These are phyloP conservation scores for Caenorhabditis japonica DNA, from an alignment of 2,888 invertebrate genomes.

Conservation along the genomic window DNA sequence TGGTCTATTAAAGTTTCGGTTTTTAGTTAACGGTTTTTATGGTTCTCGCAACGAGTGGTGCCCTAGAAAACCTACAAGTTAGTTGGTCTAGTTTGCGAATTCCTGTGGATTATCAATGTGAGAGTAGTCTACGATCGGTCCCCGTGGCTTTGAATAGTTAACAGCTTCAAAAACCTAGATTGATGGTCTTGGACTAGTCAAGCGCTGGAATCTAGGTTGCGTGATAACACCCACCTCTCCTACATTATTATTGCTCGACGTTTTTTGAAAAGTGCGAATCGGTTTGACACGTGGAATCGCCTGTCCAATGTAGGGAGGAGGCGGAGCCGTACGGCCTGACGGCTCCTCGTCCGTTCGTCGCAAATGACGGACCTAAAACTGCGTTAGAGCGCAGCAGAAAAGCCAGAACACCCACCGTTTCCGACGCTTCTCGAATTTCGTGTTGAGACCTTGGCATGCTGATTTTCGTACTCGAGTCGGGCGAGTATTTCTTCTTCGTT, in stretches of 20 bases:
- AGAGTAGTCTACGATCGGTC: no score
- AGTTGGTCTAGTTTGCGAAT: no score
- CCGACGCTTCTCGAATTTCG: slow-evolving; percentile 9
- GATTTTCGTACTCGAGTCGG: slow-evolving; percentile 45
- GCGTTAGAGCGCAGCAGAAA: no score
- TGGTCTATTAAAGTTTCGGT: no score
- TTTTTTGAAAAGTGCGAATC: slow-evolving; percentile 32
- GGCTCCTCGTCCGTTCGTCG: slow-evolving; percentile 30
- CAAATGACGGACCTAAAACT: slow-evolving; percentile 33
- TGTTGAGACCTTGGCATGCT: slow-evolving; percentile 28
- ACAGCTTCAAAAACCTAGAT: no score
- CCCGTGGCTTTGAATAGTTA: no score
- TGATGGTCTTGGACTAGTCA: no score
- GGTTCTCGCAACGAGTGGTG: no score
- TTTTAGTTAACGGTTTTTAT: no score
- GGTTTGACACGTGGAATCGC: slow-evolving; percentile 52
- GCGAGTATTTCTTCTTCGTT: slow-evolving; percentile 42
- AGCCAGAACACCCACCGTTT: slow-evolving; percentile 34
- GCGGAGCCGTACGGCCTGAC: slow-evolving; percentile 39
- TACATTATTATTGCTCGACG: slow-evolving; percentile 15
- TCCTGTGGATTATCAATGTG: no score
- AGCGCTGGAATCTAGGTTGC: no score
- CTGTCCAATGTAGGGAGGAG: slow-evolving; percentile 51
- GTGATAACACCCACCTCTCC: slow-evolving; percentile 22
- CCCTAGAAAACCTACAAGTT: no score